These are phyloP conservation scores for Ericerus pela DNA, from an alignment of 1,140 invertebrate species.

Conservation along the genomic window DNA sequence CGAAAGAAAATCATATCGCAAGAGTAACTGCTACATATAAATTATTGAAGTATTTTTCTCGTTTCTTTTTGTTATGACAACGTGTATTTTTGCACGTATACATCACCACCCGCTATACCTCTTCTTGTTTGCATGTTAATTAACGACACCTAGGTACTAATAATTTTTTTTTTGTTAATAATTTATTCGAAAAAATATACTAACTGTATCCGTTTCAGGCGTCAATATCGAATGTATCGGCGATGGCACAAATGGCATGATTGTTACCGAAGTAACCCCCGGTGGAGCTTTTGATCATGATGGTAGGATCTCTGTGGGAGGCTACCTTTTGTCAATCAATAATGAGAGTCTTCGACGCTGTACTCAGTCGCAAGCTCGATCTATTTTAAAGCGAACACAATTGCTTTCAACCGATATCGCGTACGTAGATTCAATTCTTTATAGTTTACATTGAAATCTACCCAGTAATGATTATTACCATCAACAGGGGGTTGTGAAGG, in stretches of 20 bases:
- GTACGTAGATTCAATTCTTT: slow-evolving; percentile 21
- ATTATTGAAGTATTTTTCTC: no score
- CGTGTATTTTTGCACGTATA: no score
- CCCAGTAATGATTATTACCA: slow-evolving; percentile 3
- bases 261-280: slow-evolving; percentile 38
- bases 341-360: slow-evolving; percentile 45
- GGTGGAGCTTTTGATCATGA: slow-evolving; percentile 41
- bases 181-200: neutral
- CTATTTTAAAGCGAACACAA: slow-evolving; percentile 44
- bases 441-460: slow-evolving; percentile 1
- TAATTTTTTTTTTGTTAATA: neutral
- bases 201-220: no score
- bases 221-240: slow-evolving; percentile 40
- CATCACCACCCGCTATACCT: no score
- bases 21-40: no score
- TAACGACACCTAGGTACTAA: no score
- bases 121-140: neutral
- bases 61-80: no score
- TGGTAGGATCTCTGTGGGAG: slow-evolving; percentile 38
- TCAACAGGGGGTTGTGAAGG: no score
- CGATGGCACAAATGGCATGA: slow-evolving; percentile 47
- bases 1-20: no score
- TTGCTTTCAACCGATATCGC: slow-evolving; percentile 34
- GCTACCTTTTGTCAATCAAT: slow-evolving; percentile 40
- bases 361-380: slow-evolving; percentile 44